These are phyloP conservation scores for Achatina immaculata DNA, from an alignment of 1,140 invertebrate species.

Conservation along the genomic window DNA sequence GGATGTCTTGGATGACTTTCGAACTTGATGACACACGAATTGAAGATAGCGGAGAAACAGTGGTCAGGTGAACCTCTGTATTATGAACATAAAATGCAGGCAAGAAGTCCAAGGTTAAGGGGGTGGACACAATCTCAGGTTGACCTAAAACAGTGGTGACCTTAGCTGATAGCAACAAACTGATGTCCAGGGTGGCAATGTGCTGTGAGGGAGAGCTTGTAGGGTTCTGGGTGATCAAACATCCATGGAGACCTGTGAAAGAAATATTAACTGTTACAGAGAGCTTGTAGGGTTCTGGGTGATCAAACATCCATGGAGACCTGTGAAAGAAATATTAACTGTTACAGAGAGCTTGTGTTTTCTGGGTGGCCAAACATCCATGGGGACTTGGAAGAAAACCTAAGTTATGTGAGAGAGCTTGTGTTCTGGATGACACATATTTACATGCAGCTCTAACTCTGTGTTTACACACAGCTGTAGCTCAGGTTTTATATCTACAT, in stretches of 20 bases:
- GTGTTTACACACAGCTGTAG: no score
- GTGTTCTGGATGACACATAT: no score
- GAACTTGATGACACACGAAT: slow-evolving; percentile 56
- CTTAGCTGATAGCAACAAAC: slow-evolving; percentile 50
- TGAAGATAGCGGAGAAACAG: slow-evolving; percentile 48
- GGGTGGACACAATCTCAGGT: slow-evolving; percentile 50
- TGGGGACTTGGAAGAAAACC: slow-evolving; percentile 1
- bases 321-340: slow-evolving; percentile 30
- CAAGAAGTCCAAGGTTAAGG: slow-evolving; percentile 57
- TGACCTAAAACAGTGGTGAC: slow-evolving; percentile 53
- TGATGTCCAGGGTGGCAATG: slow-evolving; percentile 56
- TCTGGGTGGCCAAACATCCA: slow-evolving; percentile 28
- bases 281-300: slow-evolving; percentile 28
- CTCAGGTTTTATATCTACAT: no score
- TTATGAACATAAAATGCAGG: slow-evolving; percentile 68
- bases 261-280: slow-evolving; percentile 33
- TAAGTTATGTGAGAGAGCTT: no score
- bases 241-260: slow-evolving; percentile 27
- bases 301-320: slow-evolving; percentile 29
- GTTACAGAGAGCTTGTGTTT: slow-evolving; percentile 26
- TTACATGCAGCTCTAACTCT: no score
- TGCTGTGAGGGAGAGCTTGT: slow-evolving; percentile 39
- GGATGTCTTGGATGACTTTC: slow-evolving; percentile 48
- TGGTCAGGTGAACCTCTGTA: slow-evolving; percentile 61
- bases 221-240: slow-evolving; percentile 32